These are phyloP conservation scores for Parelbella ahira DNA, from an alignment of 2,888 invertebrate species.

Conservation along the genomic window DNA sequence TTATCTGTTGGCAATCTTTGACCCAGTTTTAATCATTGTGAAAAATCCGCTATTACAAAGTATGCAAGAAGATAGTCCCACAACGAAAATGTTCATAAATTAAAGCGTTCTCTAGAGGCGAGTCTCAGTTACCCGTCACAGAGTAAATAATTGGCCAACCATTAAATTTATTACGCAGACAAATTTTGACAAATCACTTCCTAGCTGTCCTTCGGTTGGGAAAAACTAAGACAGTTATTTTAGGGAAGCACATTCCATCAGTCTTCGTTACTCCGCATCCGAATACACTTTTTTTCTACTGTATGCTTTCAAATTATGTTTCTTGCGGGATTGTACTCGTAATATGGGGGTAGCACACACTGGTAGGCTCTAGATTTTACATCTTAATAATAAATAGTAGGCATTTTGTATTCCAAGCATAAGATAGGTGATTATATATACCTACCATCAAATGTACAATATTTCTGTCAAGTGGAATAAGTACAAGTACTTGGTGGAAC, in stretches of 20 bases:
- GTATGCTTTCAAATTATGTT: too few relatives aligned
- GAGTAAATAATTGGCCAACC: constrained; percentile 66
- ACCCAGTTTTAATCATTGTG: background rate
- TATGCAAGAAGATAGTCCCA: constrained; percentile 43
- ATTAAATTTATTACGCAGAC: constrained; percentile 63
- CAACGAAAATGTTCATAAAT: constrained; percentile 63
- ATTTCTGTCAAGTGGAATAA: too few relatives aligned
- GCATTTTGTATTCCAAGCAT: too few relatives aligned
- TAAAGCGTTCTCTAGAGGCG: constrained; percentile 55
- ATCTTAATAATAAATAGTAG: too few relatives aligned
- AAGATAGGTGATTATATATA: too few relatives aligned
- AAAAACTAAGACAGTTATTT: constrained; percentile 23
- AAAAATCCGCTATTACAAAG: constrained; percentile 36
- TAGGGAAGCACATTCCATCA: constrained; percentile 9
- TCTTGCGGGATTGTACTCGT: too few relatives aligned
- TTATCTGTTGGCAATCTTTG: constrained; percentile 1
- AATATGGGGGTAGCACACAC: too few relatives aligned
- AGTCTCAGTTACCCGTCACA: constrained; percentile 61
- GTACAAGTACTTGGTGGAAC: too few relatives aligned
- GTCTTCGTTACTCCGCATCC: constrained; percentile 11
- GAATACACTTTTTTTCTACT: background rate
- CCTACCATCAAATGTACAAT: too few relatives aligned
- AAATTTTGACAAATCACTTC: constrained; percentile 62
- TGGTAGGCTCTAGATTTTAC: too few relatives aligned
- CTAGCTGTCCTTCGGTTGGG: constrained; percentile 17